Conservation (phyloP, 2,113 vertebrate species). For the Sciurus niger region DNA sequence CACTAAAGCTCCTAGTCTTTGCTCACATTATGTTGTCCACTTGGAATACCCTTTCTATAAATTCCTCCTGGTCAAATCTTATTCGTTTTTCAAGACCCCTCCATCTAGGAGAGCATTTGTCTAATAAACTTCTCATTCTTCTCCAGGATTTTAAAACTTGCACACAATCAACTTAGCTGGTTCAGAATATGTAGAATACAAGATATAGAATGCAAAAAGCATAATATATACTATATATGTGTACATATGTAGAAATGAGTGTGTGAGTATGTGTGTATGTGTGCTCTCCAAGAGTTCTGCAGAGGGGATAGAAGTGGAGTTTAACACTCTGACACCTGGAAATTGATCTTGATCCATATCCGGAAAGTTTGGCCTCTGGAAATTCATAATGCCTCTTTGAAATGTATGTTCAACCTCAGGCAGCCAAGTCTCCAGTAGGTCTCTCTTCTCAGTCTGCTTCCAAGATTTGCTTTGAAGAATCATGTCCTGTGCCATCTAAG, state of each 20-base stretch:
- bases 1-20: not conserved
- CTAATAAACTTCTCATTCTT: not conserved
- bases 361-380: not conserved
- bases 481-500: fast-evolving
- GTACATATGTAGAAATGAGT: not conserved
- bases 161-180: not conserved
- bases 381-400: not conserved
- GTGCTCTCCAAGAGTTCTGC: not conserved
- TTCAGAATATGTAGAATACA: not conserved
- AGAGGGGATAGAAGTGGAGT: fast-evolving
- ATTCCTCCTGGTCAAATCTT: not conserved
- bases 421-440: not conserved
- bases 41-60: not conserved
- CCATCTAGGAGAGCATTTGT: slow-evolving; percentile 34
- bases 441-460: not conserved
- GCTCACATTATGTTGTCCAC: not conserved
- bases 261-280: not conserved
- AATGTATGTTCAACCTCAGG: not conserved
- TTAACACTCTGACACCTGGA: not conserved
- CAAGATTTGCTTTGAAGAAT: not conserved
- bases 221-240: not conserved
- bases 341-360: not conserved
- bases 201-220: not conserved
- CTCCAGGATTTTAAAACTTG: not conserved
- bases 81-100: not conserved